Evolutionary conservation across 1,140 invertebrate species (phyloP).

Genomic region (Drosophila persimilis): DNA sequence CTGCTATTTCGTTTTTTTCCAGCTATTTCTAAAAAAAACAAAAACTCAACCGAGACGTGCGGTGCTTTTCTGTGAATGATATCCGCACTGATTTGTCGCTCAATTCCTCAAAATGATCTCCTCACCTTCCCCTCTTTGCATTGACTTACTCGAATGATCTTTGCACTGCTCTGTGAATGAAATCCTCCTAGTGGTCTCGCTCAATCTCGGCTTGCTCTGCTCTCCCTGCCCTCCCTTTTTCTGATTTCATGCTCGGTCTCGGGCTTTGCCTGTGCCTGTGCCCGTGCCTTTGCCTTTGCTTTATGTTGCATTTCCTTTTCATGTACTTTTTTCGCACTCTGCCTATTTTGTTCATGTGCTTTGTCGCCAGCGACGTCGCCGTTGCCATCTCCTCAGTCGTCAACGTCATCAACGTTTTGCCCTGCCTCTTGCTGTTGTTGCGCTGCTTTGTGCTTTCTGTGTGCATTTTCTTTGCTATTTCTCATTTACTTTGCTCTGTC

Average conservation of each 20-base stretch:
- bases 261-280: constrained; percentile 38
- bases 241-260: constrained; percentile 7
- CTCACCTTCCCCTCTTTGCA: too few species aligned
- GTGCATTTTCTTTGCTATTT: constrained; percentile 72
- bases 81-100: too few species aligned
- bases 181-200: constrained; percentile 11
- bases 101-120: too few species aligned
- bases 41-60: too few species aligned
- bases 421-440: constrained; percentile 40
- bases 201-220: constrained; percentile 10
- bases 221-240: background rate
- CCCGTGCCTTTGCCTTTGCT: constrained; percentile 5
- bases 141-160: too few species aligned
- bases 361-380: constrained; percentile 19
- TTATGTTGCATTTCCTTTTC: constrained; percentile 68
- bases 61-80: too few species aligned
- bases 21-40: too few species aligned
- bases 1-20: too few species aligned
- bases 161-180: constrained; percentile 3
- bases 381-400: constrained; percentile 4
- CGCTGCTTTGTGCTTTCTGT: constrained; percentile 24
- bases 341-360: constrained; percentile 63
- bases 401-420: constrained; percentile 43
- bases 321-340: constrained; percentile 65
- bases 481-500: constrained; percentile 70